phyloP scores from a whole-genome alignment of 2,113 vertebrate species.

The Aegithalos caudatus region DNA sequence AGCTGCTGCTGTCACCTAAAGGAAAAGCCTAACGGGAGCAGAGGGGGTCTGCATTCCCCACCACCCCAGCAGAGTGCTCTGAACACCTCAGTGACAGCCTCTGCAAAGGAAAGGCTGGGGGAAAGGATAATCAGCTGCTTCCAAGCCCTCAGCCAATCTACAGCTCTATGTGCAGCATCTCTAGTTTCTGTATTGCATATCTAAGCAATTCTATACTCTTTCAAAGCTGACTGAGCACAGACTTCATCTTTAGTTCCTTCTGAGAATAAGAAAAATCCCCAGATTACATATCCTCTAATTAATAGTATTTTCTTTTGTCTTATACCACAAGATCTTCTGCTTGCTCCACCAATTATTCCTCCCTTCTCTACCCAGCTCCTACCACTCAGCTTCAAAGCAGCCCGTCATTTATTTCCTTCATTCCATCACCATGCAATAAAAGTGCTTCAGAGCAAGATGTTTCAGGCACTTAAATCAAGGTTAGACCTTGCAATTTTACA shows the following conservation, averaged over 20 bases:
- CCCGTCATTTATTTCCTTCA: background rate
- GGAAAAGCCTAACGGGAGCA: rapidly evolving
- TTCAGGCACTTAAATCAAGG: background rate
- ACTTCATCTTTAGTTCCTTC: background rate
- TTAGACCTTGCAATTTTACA: background rate
- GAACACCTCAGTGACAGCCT: background rate
- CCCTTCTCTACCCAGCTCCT: background rate
- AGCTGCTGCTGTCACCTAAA: background rate
- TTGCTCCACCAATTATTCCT: background rate
- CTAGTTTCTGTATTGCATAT: background rate
- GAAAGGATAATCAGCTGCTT: background rate
- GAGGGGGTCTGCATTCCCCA: background rate
- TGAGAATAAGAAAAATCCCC: background rate
- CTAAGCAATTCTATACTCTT: background rate
- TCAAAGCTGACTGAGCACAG: background rate
- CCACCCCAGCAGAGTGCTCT: rapidly evolving
- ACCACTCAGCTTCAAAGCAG: background rate
- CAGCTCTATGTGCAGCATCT: background rate
- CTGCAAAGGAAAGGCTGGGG: background rate
- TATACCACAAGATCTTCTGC: background rate
- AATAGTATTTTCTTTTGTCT: background rate
- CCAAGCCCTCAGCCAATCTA: background rate
- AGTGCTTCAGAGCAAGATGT: background rate
- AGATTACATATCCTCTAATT: background rate
- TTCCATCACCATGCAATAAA: background rate